A percentile compares a stretch with the other conserved stretches of the same genome.
These are phyloP conservation scores for Okapia johnstoni DNA, from an alignment of 2,113 vertebrate species.

Conservation along the genomic window DNA sequence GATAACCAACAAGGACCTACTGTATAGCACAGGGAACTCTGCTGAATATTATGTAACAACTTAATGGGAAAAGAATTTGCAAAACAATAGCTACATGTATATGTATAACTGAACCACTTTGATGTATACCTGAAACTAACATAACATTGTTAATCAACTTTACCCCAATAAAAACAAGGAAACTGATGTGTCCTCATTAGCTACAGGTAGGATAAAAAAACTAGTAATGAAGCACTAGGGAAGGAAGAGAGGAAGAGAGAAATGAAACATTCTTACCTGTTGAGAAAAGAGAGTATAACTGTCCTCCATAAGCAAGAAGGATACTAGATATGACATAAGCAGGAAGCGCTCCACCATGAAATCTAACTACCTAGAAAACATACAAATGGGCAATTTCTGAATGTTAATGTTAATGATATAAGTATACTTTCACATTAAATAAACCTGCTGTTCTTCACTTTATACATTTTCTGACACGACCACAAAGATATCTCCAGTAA, in stretches of 20 bases:
- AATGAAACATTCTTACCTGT: slow-evolving; percentile 74
- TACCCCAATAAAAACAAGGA: background rate
- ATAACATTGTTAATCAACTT: background rate
- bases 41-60: background rate
- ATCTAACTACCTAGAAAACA: slow-evolving; percentile 88
- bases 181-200: background rate
- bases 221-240: background rate
- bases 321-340: slow-evolving; percentile 89
- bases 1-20: background rate
- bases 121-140: background rate
- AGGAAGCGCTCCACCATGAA: slow-evolving; percentile 89
- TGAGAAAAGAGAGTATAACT: slow-evolving; percentile 83
- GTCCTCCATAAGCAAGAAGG: slow-evolving; percentile 90
- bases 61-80: background rate
- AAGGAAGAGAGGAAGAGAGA: background rate
- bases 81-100: background rate
- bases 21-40: background rate
- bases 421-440: background rate
- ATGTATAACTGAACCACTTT: background rate
- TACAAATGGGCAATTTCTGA: background rate
- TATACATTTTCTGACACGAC: background rate
- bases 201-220: background rate
- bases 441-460: background rate
- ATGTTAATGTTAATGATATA: background rate
- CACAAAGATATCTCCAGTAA: background rate